Evolutionary conservation across 2,797 vertebrate genomes (phyloP).

Genomic region (Glyptemys insculpta): DNA sequence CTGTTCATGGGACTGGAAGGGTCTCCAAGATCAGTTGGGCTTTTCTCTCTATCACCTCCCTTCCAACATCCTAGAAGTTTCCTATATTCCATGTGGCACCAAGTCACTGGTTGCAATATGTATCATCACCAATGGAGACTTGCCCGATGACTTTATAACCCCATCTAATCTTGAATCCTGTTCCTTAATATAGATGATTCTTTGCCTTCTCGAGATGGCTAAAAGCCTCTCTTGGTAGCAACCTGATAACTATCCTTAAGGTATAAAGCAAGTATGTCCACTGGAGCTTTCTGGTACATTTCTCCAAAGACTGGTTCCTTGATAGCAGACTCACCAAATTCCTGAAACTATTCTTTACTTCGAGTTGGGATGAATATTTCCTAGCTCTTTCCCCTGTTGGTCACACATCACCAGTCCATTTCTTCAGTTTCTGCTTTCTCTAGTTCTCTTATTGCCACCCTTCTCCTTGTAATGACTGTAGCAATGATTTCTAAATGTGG

Average conservation of each 20-base stretch:
- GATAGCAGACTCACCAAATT: not conserved
- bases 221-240: not conserved
- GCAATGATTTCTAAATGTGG: not conserved
- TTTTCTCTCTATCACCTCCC: not conserved
- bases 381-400: not conserved
- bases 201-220: not conserved
- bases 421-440: no score
- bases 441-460: no score
- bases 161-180: not conserved
- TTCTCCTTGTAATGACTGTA: not conserved
- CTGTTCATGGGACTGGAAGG: not conserved
- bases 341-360: not conserved
- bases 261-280: no score
- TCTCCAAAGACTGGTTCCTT: not conserved
- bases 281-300: not conserved
- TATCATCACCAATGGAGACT: not conserved
- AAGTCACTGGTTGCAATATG: fast-evolving
- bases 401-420: not conserved
- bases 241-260: no score
- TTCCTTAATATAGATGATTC: not conserved
- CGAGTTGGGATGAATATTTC: not conserved
- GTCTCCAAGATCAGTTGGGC: fast-evolving
- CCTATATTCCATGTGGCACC: fast-evolving
- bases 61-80: not conserved
- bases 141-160: no score